Evolutionary conservation across 1,140 invertebrate genomes (phyloP), one percentile per base, ranked within the genome.

Genomic region (Drosophila bocki): DNA sequence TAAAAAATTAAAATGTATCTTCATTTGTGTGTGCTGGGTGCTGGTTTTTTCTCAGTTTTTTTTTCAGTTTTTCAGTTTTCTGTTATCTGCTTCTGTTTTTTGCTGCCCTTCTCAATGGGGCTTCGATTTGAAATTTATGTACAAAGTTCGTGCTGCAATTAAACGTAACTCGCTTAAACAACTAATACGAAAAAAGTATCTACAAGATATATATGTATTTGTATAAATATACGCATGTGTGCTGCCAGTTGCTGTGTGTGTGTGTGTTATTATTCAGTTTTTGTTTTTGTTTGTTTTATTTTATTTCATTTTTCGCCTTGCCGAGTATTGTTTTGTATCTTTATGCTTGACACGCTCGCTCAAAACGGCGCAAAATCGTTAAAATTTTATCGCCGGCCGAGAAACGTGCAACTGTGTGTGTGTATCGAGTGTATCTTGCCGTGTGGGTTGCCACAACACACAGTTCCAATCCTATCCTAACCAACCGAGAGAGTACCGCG

Each of bases 71-170:
- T 41, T 50, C 13, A 15, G 7, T 29, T 37, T 22, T 48, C 13
- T 32, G n/a, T 33, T 51, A 17, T 51, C 19, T 39, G 33, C 33
- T 19, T 32, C 48, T 51, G 29, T 5, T 42, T 54, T 26, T 47
- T 19, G 42, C n/a, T 45, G 44, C 15, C 48, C 26, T 9, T 29
- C 13, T 9, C 13, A 12, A n/a, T 53, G 50, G 17, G 50, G 65
- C 72, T 84, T 85, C 74, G 77, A 72, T 81, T 64, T 85, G 15
- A 64, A 82, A 91, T 88, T 88, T 88, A 88, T 88, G 85, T 88
- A 88, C 85, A 88, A 88, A 88, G 82, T 82, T 81, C 86, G 85
- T 88, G 85, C 78, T 80, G 80, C 77, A 84, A 84, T 88, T 88
- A 80, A 90, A 81, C 77, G 85, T 80, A 86, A 75, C 63, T 64